Conservation (phyloP, 2,888 invertebrate genomes). For the Conchocele bisecta region DNA sequence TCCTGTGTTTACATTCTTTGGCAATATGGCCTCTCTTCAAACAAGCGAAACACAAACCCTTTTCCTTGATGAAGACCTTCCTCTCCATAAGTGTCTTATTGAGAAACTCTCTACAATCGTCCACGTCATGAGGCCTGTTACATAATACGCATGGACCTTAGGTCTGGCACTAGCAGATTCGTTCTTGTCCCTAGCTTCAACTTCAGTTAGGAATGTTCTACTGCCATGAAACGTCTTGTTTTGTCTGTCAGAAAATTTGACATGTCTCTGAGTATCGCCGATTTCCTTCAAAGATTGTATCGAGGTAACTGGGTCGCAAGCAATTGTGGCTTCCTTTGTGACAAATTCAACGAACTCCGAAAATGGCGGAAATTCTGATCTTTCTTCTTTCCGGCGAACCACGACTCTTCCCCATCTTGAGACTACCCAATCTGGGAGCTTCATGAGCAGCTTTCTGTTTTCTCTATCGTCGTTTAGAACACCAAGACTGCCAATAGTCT, state of each 20-base stretch:
- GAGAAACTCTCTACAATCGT: slow-evolving; percentile 26
- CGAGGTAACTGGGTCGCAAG: slow-evolving; percentile 1
- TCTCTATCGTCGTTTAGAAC: slow-evolving; percentile 28
- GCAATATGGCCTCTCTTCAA: slow-evolving; percentile 33
- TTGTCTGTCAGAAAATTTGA: too few species aligned
- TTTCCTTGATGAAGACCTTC: slow-evolving; percentile 29
- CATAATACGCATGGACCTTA: slow-evolving; percentile 16
- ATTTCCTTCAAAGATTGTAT: not conserved
- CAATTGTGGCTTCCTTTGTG: slow-evolving; percentile 13
- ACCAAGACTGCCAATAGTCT: not conserved
- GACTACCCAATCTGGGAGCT: slow-evolving; percentile 23
- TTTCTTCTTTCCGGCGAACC: not conserved
- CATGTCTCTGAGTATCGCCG: too few species aligned
- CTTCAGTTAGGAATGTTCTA: not conserved
- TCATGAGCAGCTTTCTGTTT: slow-evolving; percentile 19
- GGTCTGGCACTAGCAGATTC: too few species aligned
- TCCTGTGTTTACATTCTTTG: slow-evolving; percentile 22
- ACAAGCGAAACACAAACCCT: slow-evolving; percentile 40
- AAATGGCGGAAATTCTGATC: slow-evolving; percentile 2
- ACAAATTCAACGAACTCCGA: slow-evolving; percentile 3
- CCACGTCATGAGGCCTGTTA: slow-evolving; percentile 29
- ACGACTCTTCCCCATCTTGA: slow-evolving; percentile 16
- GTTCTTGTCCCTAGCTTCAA: not conserved
- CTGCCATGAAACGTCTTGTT: not conserved
- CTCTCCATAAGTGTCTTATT: slow-evolving; percentile 30